A percentile compares a stretch with the other conserved stretches of the same genome.
phyloP scores from a whole-genome alignment of 1,140 invertebrate species.

The Conus betulinus region DNA sequence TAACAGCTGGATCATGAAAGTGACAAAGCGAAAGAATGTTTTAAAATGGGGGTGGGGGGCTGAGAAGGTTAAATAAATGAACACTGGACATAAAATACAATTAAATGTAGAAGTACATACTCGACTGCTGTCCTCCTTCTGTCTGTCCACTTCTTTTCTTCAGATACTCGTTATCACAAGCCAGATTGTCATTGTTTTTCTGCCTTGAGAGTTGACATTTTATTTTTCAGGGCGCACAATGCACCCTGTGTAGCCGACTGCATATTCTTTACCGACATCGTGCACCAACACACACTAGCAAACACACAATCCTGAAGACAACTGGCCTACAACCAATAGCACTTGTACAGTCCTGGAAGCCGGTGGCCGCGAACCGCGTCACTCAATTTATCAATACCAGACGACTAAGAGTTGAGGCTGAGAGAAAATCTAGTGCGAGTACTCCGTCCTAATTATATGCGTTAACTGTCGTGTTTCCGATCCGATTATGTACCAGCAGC shows the following conservation, averaged over 20 bases:
- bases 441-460: background rate
- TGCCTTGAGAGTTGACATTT: slow-evolving; percentile 98
- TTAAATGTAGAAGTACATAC: background rate
- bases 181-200: slow-evolving; percentile 98
- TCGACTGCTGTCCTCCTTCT: slow-evolving; percentile 84
- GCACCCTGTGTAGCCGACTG: slow-evolving; percentile 43
- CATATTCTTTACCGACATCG: slow-evolving; percentile 38
- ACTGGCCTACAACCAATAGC: slow-evolving; percentile 10
- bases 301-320: slow-evolving; percentile 33
- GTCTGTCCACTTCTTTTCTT: slow-evolving; percentile 81
- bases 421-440: slow-evolving; percentile 17
- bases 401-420: background rate
- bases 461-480: background rate
- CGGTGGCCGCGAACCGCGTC: slow-evolving; percentile 31
- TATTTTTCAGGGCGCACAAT: slow-evolving; percentile 91
- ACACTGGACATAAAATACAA: too few species aligned
- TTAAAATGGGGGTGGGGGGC: too few species aligned
- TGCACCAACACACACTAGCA: slow-evolving; percentile 34
- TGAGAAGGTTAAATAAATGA: too few species aligned
- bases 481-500: slow-evolving; percentile 20
- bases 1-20: too few species aligned
- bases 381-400: slow-evolving; percentile 7
- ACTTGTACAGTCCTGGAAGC: background rate
- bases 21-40: too few species aligned
- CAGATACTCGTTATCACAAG: slow-evolving; percentile 80